Base-by-base conservation (phyloP, 1,140 invertebrate species). In the Eciton burchellii region DNA sequence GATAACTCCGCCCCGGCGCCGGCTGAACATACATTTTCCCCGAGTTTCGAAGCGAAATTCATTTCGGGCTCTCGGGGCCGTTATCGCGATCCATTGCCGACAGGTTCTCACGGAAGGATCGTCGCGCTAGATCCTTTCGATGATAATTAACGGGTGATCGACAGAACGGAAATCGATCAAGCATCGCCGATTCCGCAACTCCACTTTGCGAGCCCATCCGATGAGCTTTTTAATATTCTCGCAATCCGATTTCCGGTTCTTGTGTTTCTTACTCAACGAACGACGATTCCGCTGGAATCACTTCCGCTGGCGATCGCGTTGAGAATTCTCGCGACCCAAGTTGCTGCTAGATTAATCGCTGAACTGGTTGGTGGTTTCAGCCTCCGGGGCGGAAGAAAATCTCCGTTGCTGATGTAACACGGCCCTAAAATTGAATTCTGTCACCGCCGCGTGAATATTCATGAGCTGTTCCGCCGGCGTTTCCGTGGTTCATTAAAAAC, bases 391-490 rank as follows among this genome's bases (percentile, higher is more conserved):
- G 35, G 35, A 35, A 35, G 35, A 35, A 35, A 3, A 24, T 11
- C 5, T 29, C n/a, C 47, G 73, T 11, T 19, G 59, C 45, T 54
- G 62, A 66, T 56, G 63, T 57, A 70, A 35, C 21, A 16, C 35
- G 14, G 24, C 35, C 35, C 26, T 79, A 70, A 79, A 68, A 79
- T 79, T 70, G 47, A 79, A 79, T 79, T 70, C 68, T 68, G 35
- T 43, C 52, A 29, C 19, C 63, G 5, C 57, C 63, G 49, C 47
- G 16, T 79, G 52, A 79, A 79, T 79, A 79, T 79, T 49, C 63
- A 79, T 79, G 49, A 79, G 74, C 56, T 43, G 47, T 76, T 19
- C 59, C 29, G n/a, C 57, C 9, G 41, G 16, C 12, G 71, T 9
- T 41, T 56, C n/a, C 1, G 74, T 16, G 21, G 16, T 16, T 66